These are phyloP conservation scores for Leptodirus hochenwartii DNA, from an alignment of 2,888 invertebrate genomes.

Conservation along the genomic window DNA sequence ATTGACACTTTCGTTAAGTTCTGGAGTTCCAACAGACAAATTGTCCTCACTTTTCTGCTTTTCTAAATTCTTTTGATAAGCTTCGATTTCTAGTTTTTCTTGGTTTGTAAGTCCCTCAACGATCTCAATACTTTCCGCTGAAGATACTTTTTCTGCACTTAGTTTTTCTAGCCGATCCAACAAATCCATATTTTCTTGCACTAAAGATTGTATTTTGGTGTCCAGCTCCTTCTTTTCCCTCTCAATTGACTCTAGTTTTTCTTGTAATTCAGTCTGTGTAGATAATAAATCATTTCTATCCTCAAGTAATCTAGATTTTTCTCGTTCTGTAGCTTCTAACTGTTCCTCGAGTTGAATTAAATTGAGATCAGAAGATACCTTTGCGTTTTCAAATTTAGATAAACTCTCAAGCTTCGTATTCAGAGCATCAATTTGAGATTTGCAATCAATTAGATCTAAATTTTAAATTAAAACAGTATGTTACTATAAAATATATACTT, in stretches of 20 bases:
- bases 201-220: constrained; percentile 42
- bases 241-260: constrained; percentile 36
- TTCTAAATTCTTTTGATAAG: constrained; percentile 37
- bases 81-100: constrained; percentile 49
- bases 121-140: constrained; percentile 59
- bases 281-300: constrained; percentile 30
- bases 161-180: constrained; percentile 54
- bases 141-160: constrained; percentile 51
- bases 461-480: constrained; percentile 17
- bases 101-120: constrained; percentile 52
- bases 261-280: constrained; percentile 35
- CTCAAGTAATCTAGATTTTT: constrained; percentile 30
- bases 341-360: constrained; percentile 66
- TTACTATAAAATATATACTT: too few relatives aligned
- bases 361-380: constrained; percentile 61
- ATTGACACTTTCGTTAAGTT: constrained; percentile 35
- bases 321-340: constrained; percentile 34
- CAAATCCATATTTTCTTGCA: constrained; percentile 57
- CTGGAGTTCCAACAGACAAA: constrained; percentile 20
- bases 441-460: constrained; percentile 33
- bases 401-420: constrained; percentile 41
- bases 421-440: constrained; percentile 41
- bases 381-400: constrained; percentile 42
- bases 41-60: constrained; percentile 18
- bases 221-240: constrained; percentile 41